phyloP scores from a whole-genome alignment of 2,888 invertebrate species.

The Leptopilina myrica region DNA sequence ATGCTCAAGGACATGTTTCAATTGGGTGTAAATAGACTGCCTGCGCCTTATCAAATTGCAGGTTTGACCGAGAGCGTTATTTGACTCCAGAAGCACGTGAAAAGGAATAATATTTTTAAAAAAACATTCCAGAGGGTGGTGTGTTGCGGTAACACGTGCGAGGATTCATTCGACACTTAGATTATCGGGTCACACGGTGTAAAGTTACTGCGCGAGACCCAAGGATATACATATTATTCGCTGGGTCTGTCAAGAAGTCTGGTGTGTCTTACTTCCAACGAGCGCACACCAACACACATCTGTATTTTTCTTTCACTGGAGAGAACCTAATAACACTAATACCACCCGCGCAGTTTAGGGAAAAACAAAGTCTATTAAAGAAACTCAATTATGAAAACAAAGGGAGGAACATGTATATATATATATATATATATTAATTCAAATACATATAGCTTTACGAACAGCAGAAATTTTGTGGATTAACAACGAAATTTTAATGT shows the following conservation, averaged over 20 bases:
- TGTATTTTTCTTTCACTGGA: slow-evolving; percentile 26
- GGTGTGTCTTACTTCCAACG: background rate
- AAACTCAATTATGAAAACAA: too few relatives aligned
- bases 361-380: background rate
- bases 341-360: slow-evolving; percentile 3
- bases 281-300: background rate
- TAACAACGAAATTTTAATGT: too few relatives aligned
- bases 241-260: slow-evolving; percentile 17
- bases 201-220: background rate
- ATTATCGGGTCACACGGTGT: slow-evolving; percentile 37
- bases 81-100: slow-evolving; percentile 27
- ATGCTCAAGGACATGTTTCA: too few relatives aligned
- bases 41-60: slow-evolving; percentile 25
- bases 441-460: too few relatives aligned
- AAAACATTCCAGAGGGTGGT: slow-evolving; percentile 28
- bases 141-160: slow-evolving; percentile 38
- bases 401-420: background rate
- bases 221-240: slow-evolving; percentile 16
- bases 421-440: too few relatives aligned
- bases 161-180: slow-evolving; percentile 33
- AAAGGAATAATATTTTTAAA: slow-evolving; percentile 33
- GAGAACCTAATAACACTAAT: background rate
- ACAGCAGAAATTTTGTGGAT: too few relatives aligned
- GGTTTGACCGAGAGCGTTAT: slow-evolving; percentile 2
- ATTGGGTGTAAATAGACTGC: slow-evolving; percentile 2